Conservation (phyloP, 2,113 vertebrate genomes). For the Petromus typicus region DNA sequence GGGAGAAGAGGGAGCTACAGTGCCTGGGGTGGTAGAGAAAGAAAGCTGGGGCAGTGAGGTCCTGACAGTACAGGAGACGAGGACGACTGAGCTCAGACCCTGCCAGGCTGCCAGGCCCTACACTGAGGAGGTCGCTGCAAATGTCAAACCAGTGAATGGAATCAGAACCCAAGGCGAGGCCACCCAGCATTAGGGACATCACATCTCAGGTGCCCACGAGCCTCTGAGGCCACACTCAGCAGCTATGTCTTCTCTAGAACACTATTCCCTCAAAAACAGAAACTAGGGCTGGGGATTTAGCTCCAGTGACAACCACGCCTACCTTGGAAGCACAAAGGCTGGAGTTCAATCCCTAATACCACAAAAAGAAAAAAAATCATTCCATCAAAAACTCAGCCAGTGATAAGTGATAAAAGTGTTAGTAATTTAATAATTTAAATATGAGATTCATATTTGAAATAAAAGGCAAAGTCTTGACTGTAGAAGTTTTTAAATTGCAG, state of each 20-base stretch:
- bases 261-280: background rate
- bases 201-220: background rate
- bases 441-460: background rate
- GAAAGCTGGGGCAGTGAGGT: background rate
- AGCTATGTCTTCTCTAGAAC: background rate
- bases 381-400: too few species aligned
- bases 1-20: background rate
- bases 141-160: background rate
- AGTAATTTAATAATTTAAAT: background rate
- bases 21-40: background rate
- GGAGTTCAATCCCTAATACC: too few species aligned
- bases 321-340: too few species aligned
- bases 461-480: background rate
- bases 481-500: background rate
- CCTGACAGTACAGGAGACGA: background rate
- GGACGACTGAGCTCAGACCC: background rate
- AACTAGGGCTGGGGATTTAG: too few species aligned
- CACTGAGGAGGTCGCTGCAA: background rate
- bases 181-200: background rate
- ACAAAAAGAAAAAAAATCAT: background rate
- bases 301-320: too few species aligned
- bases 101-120: background rate
- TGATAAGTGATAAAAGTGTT: background rate
- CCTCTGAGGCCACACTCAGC: background rate
- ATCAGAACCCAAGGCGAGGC: background rate